A percentile compares a stretch with the other conserved stretches of the same genome.
Conservation (phyloP, 1,140 invertebrate genomes). For the Caligus rogercresseyi region DNA sequence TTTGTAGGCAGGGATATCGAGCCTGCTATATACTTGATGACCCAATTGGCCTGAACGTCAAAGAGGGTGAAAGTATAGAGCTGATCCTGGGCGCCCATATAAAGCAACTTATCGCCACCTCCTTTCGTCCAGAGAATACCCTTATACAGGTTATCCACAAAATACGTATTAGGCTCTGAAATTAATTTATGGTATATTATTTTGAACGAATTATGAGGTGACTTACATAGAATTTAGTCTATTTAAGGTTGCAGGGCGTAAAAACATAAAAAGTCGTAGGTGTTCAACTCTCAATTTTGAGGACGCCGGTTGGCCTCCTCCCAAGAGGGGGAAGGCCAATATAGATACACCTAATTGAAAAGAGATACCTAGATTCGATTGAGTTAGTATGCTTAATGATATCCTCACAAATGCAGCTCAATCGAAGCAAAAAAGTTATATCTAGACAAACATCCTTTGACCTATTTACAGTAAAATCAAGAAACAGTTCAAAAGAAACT, state of each 20-base stretch:
- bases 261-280: too few species aligned
- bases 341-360: too few species aligned
- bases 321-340: background rate
- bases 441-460: too few species aligned
- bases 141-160: conserved; percentile 19
- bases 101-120: conserved; percentile 14
- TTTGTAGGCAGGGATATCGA: background rate
- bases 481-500: background rate
- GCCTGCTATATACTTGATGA: conserved; percentile 4
- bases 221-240: background rate
- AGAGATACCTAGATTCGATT: background rate
- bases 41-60: conserved; percentile 18
- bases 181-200: background rate
- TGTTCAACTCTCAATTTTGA: too few species aligned
- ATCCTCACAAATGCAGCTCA: too few species aligned
- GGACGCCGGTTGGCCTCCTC: too few species aligned
- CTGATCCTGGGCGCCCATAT: conserved; percentile 21
- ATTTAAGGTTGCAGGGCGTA: too few species aligned
- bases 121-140: conserved; percentile 19
- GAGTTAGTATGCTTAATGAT: too few species aligned
- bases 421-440: too few species aligned
- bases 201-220: background rate
- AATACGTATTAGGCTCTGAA: conserved; percentile 15
- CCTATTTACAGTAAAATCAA: background rate
- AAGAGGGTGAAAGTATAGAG: conserved; percentile 21